Evolutionary conservation across 2,113 vertebrate genomes (phyloP).

Genomic region (Percopsis transmontana): DNA sequence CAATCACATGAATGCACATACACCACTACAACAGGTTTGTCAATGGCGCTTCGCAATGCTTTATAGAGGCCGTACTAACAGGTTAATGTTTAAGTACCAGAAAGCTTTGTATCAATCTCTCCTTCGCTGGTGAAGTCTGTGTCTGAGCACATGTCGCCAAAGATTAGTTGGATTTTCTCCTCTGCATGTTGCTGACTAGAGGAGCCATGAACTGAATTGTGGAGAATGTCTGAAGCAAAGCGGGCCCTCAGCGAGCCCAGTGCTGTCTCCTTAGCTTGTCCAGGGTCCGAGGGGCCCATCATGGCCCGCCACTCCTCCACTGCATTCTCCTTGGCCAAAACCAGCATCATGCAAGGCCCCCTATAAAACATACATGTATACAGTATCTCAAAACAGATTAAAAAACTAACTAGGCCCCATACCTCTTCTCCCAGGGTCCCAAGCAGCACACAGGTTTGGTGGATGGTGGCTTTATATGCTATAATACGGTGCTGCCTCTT

Average conservation of each 20-base stretch:
- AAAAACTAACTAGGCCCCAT: no score
- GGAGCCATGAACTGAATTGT: slow-evolving; percentile 83
- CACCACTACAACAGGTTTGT: no score
- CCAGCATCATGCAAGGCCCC: slow-evolving; percentile 77
- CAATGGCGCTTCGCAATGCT: no score
- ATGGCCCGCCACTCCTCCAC: slow-evolving; percentile 81
- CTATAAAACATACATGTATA: slow-evolving; percentile 51
- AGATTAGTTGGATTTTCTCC: slow-evolving; percentile 74
- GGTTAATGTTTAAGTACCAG: slow-evolving; percentile 30
- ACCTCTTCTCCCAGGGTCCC: no score
- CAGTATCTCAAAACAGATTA: no score
- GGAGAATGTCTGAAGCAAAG: slow-evolving; percentile 77
- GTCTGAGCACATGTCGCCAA: slow-evolving; percentile 67
- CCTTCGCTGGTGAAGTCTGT: slow-evolving; percentile 27
- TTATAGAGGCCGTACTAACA: no score
- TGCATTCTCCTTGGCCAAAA: slow-evolving; percentile 83
- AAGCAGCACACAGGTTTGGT: not conserved
- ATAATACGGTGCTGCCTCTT: not conserved
- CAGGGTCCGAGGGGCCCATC: slow-evolving; percentile 84
- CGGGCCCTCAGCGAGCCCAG: slow-evolving; percentile 80
- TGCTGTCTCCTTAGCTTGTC: slow-evolving; percentile 68
- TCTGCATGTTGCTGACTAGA: slow-evolving; percentile 66
- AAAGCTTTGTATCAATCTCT: slow-evolving; percentile 24
- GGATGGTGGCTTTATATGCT: not conserved
- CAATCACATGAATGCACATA: no score